These are phyloP conservation scores for Ophiothrix spiculata DNA, from an alignment of 35 echinoderm and acorn worm species.

Conservation along the genomic window DNA sequence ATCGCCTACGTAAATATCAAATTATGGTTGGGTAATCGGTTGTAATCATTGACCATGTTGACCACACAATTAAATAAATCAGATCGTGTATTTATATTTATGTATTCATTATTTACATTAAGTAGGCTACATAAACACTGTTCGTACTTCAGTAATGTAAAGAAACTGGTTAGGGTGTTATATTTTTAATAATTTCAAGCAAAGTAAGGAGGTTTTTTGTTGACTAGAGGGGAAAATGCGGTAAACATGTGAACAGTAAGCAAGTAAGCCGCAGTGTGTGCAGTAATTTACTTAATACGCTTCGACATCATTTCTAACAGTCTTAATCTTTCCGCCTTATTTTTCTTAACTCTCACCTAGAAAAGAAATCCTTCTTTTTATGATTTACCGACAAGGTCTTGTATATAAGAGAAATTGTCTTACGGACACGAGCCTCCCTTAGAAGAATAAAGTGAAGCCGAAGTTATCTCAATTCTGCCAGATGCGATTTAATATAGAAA, in stretches of 20 bases:
- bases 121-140: no score
- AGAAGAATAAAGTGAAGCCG: constrained; percentile 12
- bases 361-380: constrained; percentile 16
- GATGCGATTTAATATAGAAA: constrained; percentile 14
- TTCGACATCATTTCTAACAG: constrained; percentile 1
- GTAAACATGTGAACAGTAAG: constrained; percentile 15
- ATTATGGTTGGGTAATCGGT: no score
- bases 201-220: not conserved
- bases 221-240: constrained; percentile 8
- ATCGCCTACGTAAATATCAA: no score
- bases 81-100: no score
- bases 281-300: constrained; percentile 10
- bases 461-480: constrained; percentile 15
- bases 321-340: constrained; percentile 7
- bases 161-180: no score
- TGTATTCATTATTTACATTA: no score
- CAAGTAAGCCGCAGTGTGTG: constrained; percentile 8
- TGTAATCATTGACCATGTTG: no score
- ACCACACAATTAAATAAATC: no score
- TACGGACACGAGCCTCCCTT: constrained; percentile 3
- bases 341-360: constrained; percentile 8
- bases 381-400: not conserved
- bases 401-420: constrained; percentile 16
- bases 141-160: no score
- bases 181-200: not conserved